Evolutionary conservation across 2,113 vertebrate genomes (phyloP).

Genomic region (Clarias gariepinus): DNA sequence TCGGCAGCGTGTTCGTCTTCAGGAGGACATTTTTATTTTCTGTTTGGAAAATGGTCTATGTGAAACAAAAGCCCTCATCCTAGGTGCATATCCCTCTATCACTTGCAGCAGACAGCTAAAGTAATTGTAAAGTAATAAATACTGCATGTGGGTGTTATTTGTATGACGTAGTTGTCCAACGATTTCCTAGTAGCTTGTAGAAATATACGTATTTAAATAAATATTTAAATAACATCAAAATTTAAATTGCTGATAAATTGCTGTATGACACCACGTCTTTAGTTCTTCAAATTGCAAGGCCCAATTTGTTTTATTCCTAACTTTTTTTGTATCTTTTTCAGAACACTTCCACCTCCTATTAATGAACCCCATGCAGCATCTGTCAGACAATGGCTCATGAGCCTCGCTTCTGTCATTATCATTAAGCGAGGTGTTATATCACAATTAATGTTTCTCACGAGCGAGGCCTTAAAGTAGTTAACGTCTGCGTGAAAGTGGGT

Average conservation of each 20-base stretch:
- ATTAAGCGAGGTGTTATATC: not conserved
- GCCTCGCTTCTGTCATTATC: slow-evolving; percentile 8
- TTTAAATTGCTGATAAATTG: not conserved
- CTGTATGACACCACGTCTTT: not conserved
- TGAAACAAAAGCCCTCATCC: slow-evolving; percentile 9
- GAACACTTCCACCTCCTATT: not conserved
- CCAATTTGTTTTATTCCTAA: not conserved
- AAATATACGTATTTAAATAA: not conserved
- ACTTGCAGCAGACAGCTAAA: slow-evolving; percentile 14
- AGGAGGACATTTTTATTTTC: slow-evolving; percentile 32
- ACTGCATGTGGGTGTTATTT: not conserved
- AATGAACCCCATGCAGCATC: not conserved
- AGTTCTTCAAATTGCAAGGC: not conserved
- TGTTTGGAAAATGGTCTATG: slow-evolving; percentile 29
- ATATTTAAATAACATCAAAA: not conserved
- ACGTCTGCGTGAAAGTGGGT: not conserved
- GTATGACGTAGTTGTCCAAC: not conserved
- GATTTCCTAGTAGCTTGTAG: not conserved
- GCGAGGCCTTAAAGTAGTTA: slow-evolving; percentile 9
- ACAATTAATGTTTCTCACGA: slow-evolving; percentile 17
- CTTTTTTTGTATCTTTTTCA: not conserved
- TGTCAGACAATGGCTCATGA: slow-evolving; percentile 12
- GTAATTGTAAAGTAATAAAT: slow-evolving; percentile 17
- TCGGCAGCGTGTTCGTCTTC: slow-evolving; percentile 17
- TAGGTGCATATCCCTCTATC: not conserved